These are phyloP conservation scores for Megalonaias nervosa DNA, from an alignment of 1,140 invertebrate genomes.

Conservation along the genomic window DNA sequence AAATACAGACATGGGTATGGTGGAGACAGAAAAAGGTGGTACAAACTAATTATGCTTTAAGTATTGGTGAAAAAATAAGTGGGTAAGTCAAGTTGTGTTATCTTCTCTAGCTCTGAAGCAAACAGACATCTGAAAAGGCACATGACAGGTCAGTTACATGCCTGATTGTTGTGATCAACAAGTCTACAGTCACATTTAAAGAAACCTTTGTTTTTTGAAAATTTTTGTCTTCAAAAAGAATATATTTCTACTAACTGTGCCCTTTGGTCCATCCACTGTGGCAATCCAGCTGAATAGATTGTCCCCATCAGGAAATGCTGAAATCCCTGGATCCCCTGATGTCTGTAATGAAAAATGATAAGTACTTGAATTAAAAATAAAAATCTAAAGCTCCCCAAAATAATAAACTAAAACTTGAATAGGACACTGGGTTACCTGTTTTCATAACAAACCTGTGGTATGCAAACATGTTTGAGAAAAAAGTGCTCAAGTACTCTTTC, in stretches of 20 bases:
- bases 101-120: too few species aligned
- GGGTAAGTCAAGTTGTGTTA: too few species aligned
- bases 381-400: not conserved
- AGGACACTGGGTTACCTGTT: not conserved
- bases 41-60: too few species aligned
- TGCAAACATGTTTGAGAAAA: not conserved
- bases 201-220: not conserved
- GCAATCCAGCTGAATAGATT: constrained; percentile 98
- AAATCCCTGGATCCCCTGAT: constrained; percentile 90
- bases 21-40: too few species aligned
- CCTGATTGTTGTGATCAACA: too few species aligned
- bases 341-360: constrained; percentile 73
- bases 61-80: too few species aligned
- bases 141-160: too few species aligned
- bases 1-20: too few species aligned
- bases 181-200: too few species aligned
- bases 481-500: not conserved
- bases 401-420: not conserved
- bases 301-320: constrained; percentile 96
- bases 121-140: too few species aligned
- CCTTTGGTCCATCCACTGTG: constrained; percentile 90
- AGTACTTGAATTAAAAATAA: not conserved
- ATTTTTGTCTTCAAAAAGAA: not conserved
- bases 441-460: not conserved
- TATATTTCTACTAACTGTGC: constrained; percentile 78